Percentiles rank a stretch among this genome's conserved stretches.
phyloP scores from a whole-genome alignment of 2,888 invertebrate species.

The Cheiracanthium punctorium region DNA sequence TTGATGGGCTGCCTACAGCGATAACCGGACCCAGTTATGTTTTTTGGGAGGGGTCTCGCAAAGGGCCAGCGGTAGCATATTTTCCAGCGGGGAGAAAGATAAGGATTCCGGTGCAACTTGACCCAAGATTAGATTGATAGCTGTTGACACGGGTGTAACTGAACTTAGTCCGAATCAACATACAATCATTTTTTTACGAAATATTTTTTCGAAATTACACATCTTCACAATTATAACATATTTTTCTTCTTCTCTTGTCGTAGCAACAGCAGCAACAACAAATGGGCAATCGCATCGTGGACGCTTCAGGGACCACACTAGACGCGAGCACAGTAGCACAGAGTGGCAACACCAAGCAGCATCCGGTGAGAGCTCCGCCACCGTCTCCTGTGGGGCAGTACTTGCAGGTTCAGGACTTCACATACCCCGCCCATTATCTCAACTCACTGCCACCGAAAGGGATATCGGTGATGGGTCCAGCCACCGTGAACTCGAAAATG shows the following conservation, averaged over 20 bases:
- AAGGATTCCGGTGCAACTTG: too few relatives aligned
- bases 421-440: slow-evolving; percentile 50
- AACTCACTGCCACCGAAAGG: slow-evolving; percentile 61
- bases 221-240: too few relatives aligned
- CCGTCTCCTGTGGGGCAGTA: slow-evolving; percentile 64
- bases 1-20: too few relatives aligned
- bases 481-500: slow-evolving; percentile 36
- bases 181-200: too few relatives aligned
- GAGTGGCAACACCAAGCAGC: slow-evolving; percentile 19
- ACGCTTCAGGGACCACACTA: slow-evolving; percentile 4
- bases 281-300: not conserved
- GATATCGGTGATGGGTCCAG: slow-evolving; percentile 33
- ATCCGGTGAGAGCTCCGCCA: slow-evolving; percentile 55
- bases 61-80: too few relatives aligned
- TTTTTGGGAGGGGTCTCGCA: too few relatives aligned
- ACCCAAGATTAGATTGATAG: too few relatives aligned
- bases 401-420: slow-evolving; percentile 63
- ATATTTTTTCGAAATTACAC: too few relatives aligned
- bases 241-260: not conserved
- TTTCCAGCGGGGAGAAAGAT: too few relatives aligned
- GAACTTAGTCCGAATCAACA: too few relatives aligned
- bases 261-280: slow-evolving; percentile 43
- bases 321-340: not conserved
- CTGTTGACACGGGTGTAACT: too few relatives aligned
- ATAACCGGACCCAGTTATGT: too few relatives aligned